Percentiles rank a stretch among this genome's conserved stretches.
Conservation (phyloP, 2,888 invertebrate genomes). For the Drosophila infuscata region DNA sequence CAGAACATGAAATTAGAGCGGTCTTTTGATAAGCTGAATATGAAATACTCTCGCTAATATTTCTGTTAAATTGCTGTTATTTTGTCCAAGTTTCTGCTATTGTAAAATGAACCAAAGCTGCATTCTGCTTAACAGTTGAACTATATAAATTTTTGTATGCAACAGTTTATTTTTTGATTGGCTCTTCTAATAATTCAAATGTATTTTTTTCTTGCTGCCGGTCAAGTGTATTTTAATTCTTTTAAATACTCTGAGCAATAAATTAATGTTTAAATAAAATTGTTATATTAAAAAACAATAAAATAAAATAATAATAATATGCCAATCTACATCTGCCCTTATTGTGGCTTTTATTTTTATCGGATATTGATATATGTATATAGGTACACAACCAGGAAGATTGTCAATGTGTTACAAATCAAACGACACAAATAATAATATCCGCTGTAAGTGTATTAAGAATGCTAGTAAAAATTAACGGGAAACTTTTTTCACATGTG, state of each 20-base stretch:
- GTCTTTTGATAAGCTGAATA: not conserved
- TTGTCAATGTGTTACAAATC: not conserved
- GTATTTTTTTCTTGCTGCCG: not conserved
- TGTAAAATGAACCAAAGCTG: not conserved
- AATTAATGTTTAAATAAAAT: too few species aligned
- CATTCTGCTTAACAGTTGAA: not conserved
- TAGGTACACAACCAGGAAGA: not conserved
- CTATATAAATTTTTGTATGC: not conserved
- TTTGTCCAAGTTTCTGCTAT: not conserved
- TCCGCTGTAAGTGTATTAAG: conserved; percentile 1
- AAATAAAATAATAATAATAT: not conserved
- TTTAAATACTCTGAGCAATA: not conserved
- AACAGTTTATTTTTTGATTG: not conserved
- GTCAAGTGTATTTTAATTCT: not conserved
- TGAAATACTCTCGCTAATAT: too few species aligned
- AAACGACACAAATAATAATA: not conserved
- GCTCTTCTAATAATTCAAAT: not conserved
- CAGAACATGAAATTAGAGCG: conserved; percentile 21
- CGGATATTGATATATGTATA: too few species aligned
- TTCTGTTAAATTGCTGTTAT: too few species aligned
- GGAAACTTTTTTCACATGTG: conserved; percentile 51
- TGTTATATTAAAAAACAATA: too few species aligned
- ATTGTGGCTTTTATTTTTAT: not conserved
- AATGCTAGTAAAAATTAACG: conserved; percentile 55
- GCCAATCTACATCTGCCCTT: not conserved